Evolutionary conservation across 2,888 invertebrate species (phyloP).

Genomic region (Cancer borealis): DNA sequence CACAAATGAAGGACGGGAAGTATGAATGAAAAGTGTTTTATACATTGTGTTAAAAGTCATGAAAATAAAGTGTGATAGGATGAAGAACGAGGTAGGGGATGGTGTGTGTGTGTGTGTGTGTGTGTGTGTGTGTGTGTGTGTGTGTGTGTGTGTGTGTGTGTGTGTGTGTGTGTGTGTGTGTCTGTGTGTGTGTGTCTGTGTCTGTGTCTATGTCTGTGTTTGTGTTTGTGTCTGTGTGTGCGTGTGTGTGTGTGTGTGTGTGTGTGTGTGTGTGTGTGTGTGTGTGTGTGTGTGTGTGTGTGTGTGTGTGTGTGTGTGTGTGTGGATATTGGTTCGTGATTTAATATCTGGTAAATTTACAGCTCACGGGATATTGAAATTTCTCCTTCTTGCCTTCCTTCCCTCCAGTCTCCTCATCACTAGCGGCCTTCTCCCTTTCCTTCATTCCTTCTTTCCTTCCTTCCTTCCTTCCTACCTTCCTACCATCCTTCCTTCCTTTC

Average conservation of each 20-base stretch:
- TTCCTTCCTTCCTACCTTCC: not conserved
- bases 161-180: slow-evolving; percentile 42
- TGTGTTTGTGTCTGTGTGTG: not conserved
- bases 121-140: slow-evolving; percentile 34
- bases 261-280: slow-evolving; percentile 36
- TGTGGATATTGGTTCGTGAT: not conserved
- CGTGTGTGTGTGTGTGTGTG: slow-evolving; percentile 38
- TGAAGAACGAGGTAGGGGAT: too few relatives aligned
- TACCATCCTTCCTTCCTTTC: not conserved
- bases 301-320: slow-evolving; percentile 39
- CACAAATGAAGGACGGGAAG: too few relatives aligned
- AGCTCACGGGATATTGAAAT: not conserved
- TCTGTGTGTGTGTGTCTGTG: slow-evolving; percentile 22
- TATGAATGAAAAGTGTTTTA: too few relatives aligned
- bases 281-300: slow-evolving; percentile 8
- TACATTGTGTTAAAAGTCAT: too few relatives aligned
- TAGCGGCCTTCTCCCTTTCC: not conserved
- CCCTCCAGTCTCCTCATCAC: too few relatives aligned
- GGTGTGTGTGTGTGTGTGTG: not conserved
- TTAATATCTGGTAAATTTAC: not conserved
- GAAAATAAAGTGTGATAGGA: too few relatives aligned
- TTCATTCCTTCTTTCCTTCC: not conserved
- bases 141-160: slow-evolving; percentile 9
- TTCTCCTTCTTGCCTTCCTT: not conserved
- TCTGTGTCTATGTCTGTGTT: slow-evolving; percentile 3